These are phyloP conservation scores for Drosophila subpulchrella DNA, from an alignment of 1,140 invertebrate species.

Conservation along the genomic window DNA sequence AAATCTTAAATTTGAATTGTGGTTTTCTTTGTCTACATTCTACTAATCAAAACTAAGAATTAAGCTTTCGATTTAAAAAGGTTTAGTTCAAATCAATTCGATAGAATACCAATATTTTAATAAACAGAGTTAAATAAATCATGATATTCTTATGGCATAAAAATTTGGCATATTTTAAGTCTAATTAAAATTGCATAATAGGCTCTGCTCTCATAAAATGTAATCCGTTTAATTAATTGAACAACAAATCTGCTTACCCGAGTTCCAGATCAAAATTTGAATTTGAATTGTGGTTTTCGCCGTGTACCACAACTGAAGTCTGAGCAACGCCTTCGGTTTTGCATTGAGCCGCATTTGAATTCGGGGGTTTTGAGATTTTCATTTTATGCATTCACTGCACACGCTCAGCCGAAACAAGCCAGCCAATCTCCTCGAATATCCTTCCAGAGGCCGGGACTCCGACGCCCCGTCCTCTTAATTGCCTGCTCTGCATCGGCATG, in stretches of 20 bases:
- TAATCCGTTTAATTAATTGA: background rate
- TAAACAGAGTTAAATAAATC: no score
- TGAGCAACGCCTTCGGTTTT: constrained; percentile 52
- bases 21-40: background rate
- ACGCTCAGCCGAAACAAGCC: constrained; percentile 63
- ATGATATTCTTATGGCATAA: no score
- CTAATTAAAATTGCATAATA: no score
- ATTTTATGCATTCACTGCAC: constrained; percentile 78
- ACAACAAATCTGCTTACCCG: background rate
- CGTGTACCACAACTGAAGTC: constrained; percentile 19
- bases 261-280: background rate
- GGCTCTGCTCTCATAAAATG: background rate
- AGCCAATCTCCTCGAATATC: constrained; percentile 62
- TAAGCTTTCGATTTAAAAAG: no score
- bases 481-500: constrained; percentile 61
- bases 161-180: no score
- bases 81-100: no score
- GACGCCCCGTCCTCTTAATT: constrained; percentile 54
- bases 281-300: background rate
- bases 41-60: no score
- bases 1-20: background rate
- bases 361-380: constrained; percentile 63
- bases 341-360: constrained; percentile 47
- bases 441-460: constrained; percentile 1
- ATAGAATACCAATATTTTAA: no score